Base-by-base conservation (phyloP, 2,113 vertebrate genomes). In the Solea solea region DNA sequence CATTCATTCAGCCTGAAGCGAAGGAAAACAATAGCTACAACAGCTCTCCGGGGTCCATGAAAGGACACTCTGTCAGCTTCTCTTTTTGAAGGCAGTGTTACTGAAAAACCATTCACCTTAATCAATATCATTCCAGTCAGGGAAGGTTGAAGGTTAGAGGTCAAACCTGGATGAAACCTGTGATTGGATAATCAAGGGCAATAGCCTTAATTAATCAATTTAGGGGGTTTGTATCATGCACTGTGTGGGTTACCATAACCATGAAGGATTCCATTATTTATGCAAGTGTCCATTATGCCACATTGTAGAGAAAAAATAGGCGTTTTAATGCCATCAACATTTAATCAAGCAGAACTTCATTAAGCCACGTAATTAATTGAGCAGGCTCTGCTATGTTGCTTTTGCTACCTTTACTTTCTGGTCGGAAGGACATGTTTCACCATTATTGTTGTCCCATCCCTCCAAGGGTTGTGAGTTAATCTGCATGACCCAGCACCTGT, bases 311-410 rank as follows among this genome's bases (percentile, higher is more conserved):
- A 82, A 83, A 88, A 91, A 91, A 90, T 82, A 90, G 87, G 84
- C 81, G 74, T 91, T 93, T 88, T 88, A 88, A 92, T 90, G 84
- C 82, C 88, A 92, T 88, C 85, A 89, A 86, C 84, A 89, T 84
- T 91, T 91, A 94, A 93, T 94, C 92, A 94, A 93, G 92, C 92
- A 93, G 88, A 93, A 92, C 92, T 91, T 93, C 90, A 94, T 94
- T 94, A 94, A 93, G 93, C 89, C 84, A 80, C 84, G 90, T 93
- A 94, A 93, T 94, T 93, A 94, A 94, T 94, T 92, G 91, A 92
- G 90, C 93, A 92, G 89, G 90, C 83, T 93, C 86, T 90, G 85
- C 89, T 86, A 86, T 91, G 87, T 89, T 91, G 81, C 80, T 91
- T 88, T 90, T 91, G 88, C 89, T 93, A 92, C 92, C 92, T 93